These are phyloP conservation scores for Dolichomitus sp. DNA, from an alignment of 2,888 invertebrate species.

Conservation along the genomic window DNA sequence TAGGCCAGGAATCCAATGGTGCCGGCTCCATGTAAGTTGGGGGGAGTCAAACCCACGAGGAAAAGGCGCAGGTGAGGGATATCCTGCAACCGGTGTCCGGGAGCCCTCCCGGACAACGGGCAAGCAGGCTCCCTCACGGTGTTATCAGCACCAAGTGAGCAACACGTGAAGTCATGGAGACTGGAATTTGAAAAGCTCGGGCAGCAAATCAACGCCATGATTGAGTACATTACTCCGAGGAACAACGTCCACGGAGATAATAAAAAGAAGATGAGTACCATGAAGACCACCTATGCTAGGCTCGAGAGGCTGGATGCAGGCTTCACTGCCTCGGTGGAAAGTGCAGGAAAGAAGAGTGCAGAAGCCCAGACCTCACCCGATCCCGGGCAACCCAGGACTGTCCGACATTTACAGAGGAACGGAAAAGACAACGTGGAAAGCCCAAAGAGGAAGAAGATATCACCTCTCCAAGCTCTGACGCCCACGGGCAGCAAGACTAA, in stretches of 20 bases:
- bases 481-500: background rate
- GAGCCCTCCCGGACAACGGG: too few species aligned
- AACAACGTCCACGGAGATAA: background rate
- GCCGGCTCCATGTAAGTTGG: too few species aligned
- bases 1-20: too few species aligned
- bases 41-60: too few species aligned
- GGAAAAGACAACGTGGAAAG: background rate
- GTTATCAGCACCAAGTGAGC: constrained; percentile 4
- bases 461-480: too few species aligned
- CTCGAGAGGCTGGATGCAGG: too few species aligned
- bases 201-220: background rate
- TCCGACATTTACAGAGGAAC: background rate
- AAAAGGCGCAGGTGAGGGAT: too few species aligned
- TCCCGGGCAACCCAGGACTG: background rate
- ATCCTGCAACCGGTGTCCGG: too few species aligned
- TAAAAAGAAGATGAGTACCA: background rate
- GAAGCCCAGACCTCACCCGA: background rate
- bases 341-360: background rate
- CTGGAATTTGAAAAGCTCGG: constrained; percentile 13
- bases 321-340: background rate
- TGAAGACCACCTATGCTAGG: too few species aligned
- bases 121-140: too few species aligned
- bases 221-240: background rate
- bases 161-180: constrained; percentile 11
- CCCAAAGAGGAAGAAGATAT: too few species aligned